Conservation (phyloP, 2,113 vertebrate species). For the Lota lota region DNA sequence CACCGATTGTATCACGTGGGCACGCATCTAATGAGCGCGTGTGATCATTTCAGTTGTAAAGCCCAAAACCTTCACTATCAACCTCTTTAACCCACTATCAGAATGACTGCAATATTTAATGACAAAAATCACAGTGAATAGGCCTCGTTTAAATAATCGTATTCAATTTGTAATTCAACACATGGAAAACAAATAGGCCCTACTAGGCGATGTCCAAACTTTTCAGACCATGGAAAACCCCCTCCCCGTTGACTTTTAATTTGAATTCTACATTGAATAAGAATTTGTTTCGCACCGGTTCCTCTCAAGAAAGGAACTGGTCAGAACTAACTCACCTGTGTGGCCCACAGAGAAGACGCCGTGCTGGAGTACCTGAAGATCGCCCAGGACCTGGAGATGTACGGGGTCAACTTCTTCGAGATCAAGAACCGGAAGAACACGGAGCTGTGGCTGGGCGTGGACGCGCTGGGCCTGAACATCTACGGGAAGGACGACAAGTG, state of each 20-base stretch:
- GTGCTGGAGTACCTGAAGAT: slow-evolving; percentile 97
- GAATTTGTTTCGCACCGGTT: too few relatives aligned
- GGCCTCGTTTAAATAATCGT: not conserved
- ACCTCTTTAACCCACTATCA: not conserved
- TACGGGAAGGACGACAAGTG: slow-evolving; percentile 92
- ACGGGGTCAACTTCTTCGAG: slow-evolving; percentile 95
- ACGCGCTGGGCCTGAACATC: slow-evolving; percentile 93
- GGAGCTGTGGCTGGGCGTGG: slow-evolving; percentile 93
- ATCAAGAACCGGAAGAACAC: slow-evolving; percentile 98
- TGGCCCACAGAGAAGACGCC: slow-evolving; percentile 79
- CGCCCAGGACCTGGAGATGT: slow-evolving; percentile 97
- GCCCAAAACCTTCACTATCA: not conserved
- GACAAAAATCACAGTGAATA: not conserved
- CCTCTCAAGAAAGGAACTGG: too few relatives aligned
- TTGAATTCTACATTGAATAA: too few relatives aligned
- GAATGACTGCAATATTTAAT: not conserved
- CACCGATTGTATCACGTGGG: too few relatives aligned
- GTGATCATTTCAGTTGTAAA: too few relatives aligned
- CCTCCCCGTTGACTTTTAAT: too few relatives aligned
- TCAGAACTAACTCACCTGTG: too few relatives aligned
- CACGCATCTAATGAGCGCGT: too few relatives aligned
- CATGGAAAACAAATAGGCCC: too few relatives aligned
- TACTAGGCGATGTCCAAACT: too few relatives aligned
- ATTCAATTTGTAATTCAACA: not conserved
- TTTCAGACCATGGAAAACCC: too few relatives aligned